Percentiles rank a stretch among this genome's conserved stretches.
These are phyloP conservation scores for Rostratula benghalensis DNA, from an alignment of 2,113 vertebrate species.

Conservation along the genomic window DNA sequence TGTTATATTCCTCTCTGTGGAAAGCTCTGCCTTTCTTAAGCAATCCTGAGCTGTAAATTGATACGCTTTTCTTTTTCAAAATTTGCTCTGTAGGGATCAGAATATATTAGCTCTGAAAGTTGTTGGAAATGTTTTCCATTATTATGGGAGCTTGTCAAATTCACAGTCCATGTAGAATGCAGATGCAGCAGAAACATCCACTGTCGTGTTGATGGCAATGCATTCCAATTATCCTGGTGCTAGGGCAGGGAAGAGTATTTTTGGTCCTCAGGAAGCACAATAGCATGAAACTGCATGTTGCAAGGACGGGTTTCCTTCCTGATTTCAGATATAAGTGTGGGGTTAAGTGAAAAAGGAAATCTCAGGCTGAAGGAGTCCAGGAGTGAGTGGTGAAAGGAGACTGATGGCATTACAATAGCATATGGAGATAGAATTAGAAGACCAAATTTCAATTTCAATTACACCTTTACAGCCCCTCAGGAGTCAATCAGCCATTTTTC, in stretches of 20 bases:
- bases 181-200: not conserved
- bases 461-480: not conserved
- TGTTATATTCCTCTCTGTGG: constrained; percentile 2
- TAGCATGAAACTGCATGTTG: not conserved
- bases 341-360: not conserved
- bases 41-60: constrained; percentile 8
- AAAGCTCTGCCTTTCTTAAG: constrained; percentile 19
- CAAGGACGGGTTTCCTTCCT: not conserved
- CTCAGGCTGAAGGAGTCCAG: not conserved
- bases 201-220: not conserved
- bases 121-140: constrained; percentile 30
- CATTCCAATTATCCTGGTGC: not conserved
- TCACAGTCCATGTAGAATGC: constrained; percentile 29
- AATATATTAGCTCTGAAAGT: constrained; percentile 54
- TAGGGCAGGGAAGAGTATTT: not conserved
- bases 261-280: not conserved
- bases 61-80: constrained; percentile 23
- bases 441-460: not conserved
- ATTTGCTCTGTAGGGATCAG: constrained; percentile 47
- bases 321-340: not conserved
- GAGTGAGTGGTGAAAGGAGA: constrained; percentile 8
- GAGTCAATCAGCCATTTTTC: constrained; percentile 26
- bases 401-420: constrained; percentile 33
- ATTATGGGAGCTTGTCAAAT: constrained; percentile 34
- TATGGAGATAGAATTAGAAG: not conserved